Evolutionary conservation across 1,140 invertebrate genomes (phyloP).

Genomic region (Drosophila subobscura): DNA sequence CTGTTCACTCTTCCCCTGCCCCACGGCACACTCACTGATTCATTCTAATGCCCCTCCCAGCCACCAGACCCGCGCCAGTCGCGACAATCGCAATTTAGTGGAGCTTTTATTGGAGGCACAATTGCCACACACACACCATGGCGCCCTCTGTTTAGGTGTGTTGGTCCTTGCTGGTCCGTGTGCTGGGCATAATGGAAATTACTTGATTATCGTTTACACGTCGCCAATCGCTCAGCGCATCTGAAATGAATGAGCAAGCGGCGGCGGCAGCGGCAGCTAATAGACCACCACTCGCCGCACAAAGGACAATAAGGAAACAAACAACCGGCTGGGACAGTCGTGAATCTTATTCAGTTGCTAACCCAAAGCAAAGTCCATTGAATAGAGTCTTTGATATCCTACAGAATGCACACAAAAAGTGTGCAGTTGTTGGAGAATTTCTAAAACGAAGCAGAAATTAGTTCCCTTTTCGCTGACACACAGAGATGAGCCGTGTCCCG

Average conservation of each 20-base stretch:
- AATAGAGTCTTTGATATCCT: too few relatives aligned
- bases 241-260: slow-evolving; percentile 41
- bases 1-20: too few relatives aligned
- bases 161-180: slow-evolving; percentile 7
- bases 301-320: slow-evolving; percentile 28
- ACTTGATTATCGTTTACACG: slow-evolving; percentile 81
- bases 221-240: slow-evolving; percentile 73
- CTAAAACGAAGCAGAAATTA: not conserved
- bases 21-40: not conserved
- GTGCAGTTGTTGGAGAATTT: not conserved
- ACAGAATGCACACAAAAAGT: too few relatives aligned
- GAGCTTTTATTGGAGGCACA: slow-evolving; percentile 60
- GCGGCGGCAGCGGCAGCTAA: slow-evolving; percentile 21
- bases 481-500: too few relatives aligned
- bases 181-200: slow-evolving; percentile 72
- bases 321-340: slow-evolving; percentile 39
- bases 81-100: slow-evolving; percentile 79
- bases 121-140: slow-evolving; percentile 14
- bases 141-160: slow-evolving; percentile 25
- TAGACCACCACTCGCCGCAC: slow-evolving; percentile 28
- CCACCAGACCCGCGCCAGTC: slow-evolving; percentile 27
- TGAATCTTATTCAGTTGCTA: slow-evolving; percentile 36
- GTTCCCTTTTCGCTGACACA: not conserved
- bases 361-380: slow-evolving; percentile 1
- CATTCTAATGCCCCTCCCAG: not conserved